Evolutionary conservation across 2,888 invertebrate genomes (phyloP).

Genomic region (Apantesis nais): DNA sequence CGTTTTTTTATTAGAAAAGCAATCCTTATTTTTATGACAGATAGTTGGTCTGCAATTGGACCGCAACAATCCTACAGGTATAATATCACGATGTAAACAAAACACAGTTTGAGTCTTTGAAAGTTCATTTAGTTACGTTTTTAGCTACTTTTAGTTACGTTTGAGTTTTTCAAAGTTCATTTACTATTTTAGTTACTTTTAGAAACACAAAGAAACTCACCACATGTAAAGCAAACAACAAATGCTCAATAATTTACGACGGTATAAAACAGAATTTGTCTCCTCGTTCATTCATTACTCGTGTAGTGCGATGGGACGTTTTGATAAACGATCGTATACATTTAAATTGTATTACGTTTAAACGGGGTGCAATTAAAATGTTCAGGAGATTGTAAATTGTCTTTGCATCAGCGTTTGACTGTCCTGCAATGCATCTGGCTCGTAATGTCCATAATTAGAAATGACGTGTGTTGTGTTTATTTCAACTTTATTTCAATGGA

Average conservation of each 20-base stretch:
- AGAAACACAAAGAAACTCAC: constrained; percentile 22
- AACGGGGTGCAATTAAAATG: constrained; percentile 71
- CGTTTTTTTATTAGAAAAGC: too few species aligned
- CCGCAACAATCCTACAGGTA: too few species aligned
- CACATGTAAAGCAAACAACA: constrained; percentile 53
- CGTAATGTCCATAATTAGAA: constrained; percentile 58
- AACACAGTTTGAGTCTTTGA: neutral
- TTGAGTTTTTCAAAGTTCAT: neutral
- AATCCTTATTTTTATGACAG: too few species aligned
- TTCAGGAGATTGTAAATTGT: constrained; percentile 63
- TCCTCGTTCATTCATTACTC: constrained; percentile 55
- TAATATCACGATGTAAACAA: neutral
- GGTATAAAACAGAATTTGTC: constrained; percentile 55
- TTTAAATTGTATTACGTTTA: constrained; percentile 68
- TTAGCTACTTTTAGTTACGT: constrained; percentile 4
- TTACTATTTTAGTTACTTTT: neutral
- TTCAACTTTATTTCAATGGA: constrained; percentile 29
- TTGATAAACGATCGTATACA: constrained; percentile 65
- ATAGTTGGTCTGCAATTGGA: too few species aligned
- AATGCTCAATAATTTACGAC: constrained; percentile 61
- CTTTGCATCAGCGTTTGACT: constrained; percentile 46
- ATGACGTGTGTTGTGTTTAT: constrained; percentile 37
- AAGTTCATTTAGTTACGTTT: neutral
- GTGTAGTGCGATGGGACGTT: constrained; percentile 41
- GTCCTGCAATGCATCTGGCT: constrained; percentile 45